Evolutionary conservation across 2,797 vertebrate genomes (phyloP), one percentile per base, ranked within the genome.

Genomic region (Coranthus polyacanthus): DNA sequence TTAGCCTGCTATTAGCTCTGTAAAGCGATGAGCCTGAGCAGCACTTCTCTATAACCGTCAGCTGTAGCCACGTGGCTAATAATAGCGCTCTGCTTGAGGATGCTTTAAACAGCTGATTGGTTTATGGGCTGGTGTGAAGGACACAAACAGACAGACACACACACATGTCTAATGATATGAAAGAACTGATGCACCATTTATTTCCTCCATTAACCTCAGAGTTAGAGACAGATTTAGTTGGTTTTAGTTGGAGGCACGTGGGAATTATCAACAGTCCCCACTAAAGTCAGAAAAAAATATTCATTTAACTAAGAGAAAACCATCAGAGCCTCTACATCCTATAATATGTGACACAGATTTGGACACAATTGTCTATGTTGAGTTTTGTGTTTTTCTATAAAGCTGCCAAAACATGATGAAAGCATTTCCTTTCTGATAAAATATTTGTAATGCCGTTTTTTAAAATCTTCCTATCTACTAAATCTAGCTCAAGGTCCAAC

Each of bases 31-130:
- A 62, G 24, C 36, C 49, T 38, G 52, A 63, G 53, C 50, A 45
- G 59, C 72, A 49, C 59, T 5, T 62, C 52, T 50, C 55, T 57
- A 55, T 15, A 71, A 45, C 67, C 26, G 59, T 77, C 71, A 61
- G 73, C 66, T 78, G 82, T 44, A 82, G 82, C 68, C 73, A 5
- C 15, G 8, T 1, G 4, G 81, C 85, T 90, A 87, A 84, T 57
- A 79, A 86, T 89, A 89, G 63, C 77, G 18, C 21, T 22, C 54
- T 26, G 75, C 72, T 55, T 38, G 6, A 1, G 37, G 77, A 72
- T 39, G 47, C 72, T 69, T 70, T 70, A 72, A 83, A 81, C 78
- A 84, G 78, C 78, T 79, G 85, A 87, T 79, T 87, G 84, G 85
- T 87, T 82, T 87, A 87, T 69, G 54, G 78, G 67, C 64, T 69